Conservation (phyloP, 2,113 vertebrate genomes). For the Bettongia penicillata region DNA sequence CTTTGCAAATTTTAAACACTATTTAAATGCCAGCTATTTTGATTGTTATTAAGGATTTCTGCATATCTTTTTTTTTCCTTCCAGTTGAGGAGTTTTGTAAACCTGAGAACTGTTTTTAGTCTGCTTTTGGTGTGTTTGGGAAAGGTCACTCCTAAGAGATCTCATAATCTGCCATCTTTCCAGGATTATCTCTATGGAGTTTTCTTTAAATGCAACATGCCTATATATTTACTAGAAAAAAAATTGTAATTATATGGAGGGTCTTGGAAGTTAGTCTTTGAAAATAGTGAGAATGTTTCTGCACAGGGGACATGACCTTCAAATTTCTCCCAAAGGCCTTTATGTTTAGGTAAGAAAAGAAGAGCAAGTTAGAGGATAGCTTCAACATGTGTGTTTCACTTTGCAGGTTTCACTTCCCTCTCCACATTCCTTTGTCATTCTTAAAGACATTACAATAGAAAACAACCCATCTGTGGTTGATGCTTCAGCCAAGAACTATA, state of each 20-base stretch:
- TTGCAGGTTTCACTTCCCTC: conserved; percentile 50
- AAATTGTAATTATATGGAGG: not conserved
- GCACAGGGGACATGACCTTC: not conserved
- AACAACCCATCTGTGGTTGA: conserved; percentile 78
- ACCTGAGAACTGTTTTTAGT: not conserved
- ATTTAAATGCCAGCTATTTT: not conserved
- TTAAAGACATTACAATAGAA: conserved; percentile 72
- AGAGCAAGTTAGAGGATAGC: conserved; percentile 30
- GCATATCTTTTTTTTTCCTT: not conserved
- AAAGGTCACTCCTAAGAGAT: not conserved
- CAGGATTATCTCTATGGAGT: not conserved
- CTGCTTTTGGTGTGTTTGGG: not conserved
- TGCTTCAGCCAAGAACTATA: conserved; percentile 69
- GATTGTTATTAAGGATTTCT: not conserved
- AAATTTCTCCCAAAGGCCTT: not conserved
- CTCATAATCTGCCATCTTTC: not conserved
- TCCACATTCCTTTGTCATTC: conserved; percentile 76
- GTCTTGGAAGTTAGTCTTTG: not conserved
- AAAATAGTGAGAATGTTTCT: not conserved
- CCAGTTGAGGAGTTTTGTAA: not conserved
- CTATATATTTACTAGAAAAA: not conserved
- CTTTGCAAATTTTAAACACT: not conserved
- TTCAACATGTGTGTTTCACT: conserved; percentile 38
- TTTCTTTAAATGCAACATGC: not conserved
- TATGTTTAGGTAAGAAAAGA: not conserved